Base-by-base conservation (phyloP, 2,797 vertebrate species). In the Channallabes apus region DNA sequence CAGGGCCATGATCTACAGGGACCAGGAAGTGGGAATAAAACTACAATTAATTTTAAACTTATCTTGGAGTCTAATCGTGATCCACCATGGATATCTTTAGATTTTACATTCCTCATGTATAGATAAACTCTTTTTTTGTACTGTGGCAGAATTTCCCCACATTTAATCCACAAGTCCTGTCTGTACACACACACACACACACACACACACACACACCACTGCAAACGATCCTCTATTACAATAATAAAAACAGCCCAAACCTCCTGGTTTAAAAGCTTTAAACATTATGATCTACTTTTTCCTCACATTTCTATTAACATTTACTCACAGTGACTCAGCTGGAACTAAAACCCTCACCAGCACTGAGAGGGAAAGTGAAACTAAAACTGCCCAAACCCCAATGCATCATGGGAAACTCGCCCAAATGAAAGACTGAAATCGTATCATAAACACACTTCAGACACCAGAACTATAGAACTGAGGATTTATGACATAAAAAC, bases 281-380 rank as follows among this genome's bases (percentile, higher is more conserved):
- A 64, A 11, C 2, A 18, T 9, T 0, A 18, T 18, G 61, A 27
- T 38, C 1, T 11, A 4, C 4, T 29, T 7, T 17, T 46, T 0
- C n/a, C 0, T 17, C 17, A 9, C 35, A 0, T 2, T 3, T 27
- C 14, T 8, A 24, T 0, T 14, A 11, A 24, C 8, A 2, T 67
- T 32, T 46, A 72, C 83, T 87, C 41, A 82, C 86, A 8, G 38
- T 68, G 12, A 32, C 32, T 46, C 62, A 20, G 61, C 54, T 56
- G 76, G 76, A 15, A 27, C 29, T 78, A 29, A 17, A 62, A 46
- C 32, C 20, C 41, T 82, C 38, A 29, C 14, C 9, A 29, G 2
- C 14, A 59, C 35, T 67, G 41, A 85, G 20, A 92, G 35, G 87
- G 94, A 94, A 95, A 95, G 91, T 91, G 92, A 94, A 95, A 91